These are phyloP conservation scores for Valencia hispanica DNA, from an alignment of 2,797 vertebrate species.

Conservation along the genomic window DNA sequence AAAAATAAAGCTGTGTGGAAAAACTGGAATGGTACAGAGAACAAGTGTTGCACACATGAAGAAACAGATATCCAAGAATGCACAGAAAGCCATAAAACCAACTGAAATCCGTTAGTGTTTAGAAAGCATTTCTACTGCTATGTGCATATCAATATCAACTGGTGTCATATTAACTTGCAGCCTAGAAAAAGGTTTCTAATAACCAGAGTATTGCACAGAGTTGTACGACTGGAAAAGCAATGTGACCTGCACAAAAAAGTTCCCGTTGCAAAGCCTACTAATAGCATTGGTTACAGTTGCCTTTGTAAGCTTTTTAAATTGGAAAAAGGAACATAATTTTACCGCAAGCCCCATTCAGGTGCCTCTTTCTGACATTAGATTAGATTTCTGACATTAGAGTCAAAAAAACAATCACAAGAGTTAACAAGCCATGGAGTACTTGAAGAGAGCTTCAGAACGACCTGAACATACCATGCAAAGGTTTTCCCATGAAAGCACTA, in stretches of 20 bases:
- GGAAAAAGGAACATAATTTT: not conserved
- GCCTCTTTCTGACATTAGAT: too few species aligned
- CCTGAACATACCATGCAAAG: not conserved
- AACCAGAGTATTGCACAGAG: not conserved
- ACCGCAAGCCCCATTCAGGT: not conserved
- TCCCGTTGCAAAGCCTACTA: too few species aligned
- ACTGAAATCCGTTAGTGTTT: not conserved
- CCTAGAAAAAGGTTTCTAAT: too few species aligned
- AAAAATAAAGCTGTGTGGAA: not conserved
- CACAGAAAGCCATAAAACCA: not conserved
- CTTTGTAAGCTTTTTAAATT: not conserved
- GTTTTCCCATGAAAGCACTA: not conserved
- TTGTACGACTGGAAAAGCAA: not conserved
- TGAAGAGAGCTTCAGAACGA: not conserved
- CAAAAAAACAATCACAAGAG: not conserved
- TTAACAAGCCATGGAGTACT: not conserved
- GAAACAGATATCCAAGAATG: not conserved
- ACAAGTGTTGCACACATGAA: not conserved
- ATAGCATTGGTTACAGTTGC: too few species aligned
- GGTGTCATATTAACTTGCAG: too few species aligned
- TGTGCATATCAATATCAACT: not conserved
- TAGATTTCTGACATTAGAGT: not conserved
- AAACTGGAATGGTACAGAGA: not conserved
- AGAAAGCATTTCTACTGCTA: not conserved
- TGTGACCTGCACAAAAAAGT: too few species aligned